Base-by-base conservation (phyloP, 2,888 invertebrate species). In the Mimas tiliae region DNA sequence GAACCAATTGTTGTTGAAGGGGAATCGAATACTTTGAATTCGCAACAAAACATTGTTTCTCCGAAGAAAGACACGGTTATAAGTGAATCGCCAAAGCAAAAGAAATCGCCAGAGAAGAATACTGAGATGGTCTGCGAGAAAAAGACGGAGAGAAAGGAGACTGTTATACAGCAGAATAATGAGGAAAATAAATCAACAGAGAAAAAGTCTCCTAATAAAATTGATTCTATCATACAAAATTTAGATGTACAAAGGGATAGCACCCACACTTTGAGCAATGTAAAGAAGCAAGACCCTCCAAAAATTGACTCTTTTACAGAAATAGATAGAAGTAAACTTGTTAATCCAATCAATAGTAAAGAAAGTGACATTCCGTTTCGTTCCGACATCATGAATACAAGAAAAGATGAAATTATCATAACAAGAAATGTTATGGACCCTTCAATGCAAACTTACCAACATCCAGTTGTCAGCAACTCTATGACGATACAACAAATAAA, bases 401-500 rank as follows among this genome's bases (percentile, higher is more conserved):
- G 90, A 68, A 93, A 93, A 78, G 93, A 93, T 70, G 93, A 93
- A 73, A 86, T 90, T 19, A 84, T 90, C 27, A 87, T 93, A 63
- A 89, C 90, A 9, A 87, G 92, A 69, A 91, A 86, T 74, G 77
- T 89, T 8, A 84, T 89, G 16, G 93, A 93, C 62, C 82, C 87
- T 1, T 83, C 84, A 11, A 77, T 91, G 73, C 90, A 86, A 21
- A 86, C 80, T 52, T 91, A 87, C 75, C 89, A 88, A 69, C 84
- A 82, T 48, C 82, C 90, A 2, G 86, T 91, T 21, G 83, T 87
- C 21, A 82, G 82, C 34, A 91, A 88, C 68, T 88, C 92, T 0
- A 91, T 93, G 90, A 90, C 91, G 9, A 90, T 93, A 72, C 93
- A 91, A 65, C 90, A 91, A 53, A 88, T 91, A 51, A 91, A 91